phyloP scores from a whole-genome alignment of 2,113 vertebrate species.

The Myodes glareolus region DNA sequence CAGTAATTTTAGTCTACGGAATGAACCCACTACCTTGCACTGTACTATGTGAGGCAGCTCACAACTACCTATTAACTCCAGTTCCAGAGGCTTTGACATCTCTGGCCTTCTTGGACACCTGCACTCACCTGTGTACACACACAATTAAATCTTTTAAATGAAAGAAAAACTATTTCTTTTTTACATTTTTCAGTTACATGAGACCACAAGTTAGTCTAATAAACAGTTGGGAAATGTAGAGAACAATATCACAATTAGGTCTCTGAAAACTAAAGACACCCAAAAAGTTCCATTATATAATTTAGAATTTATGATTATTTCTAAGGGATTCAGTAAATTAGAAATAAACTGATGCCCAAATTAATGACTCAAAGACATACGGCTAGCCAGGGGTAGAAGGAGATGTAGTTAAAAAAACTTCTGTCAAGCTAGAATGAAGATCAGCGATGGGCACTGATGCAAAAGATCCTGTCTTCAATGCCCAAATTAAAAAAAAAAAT shows the following conservation, averaged over 20 bases:
- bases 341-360: conserved; percentile 21
- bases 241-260: neutral
- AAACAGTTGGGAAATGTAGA: neutral
- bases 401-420: conserved; percentile 35
- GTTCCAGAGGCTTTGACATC: neutral
- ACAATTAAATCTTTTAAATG: neutral
- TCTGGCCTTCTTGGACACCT: neutral
- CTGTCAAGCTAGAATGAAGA: neutral
- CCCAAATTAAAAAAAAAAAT: neutral
- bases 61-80: neutral
- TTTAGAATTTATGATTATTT: conserved; percentile 19
- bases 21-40: neutral
- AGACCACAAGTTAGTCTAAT: conserved; percentile 31
- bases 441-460: neutral
- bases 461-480: neutral
- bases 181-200: neutral
- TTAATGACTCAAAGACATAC: conserved; percentile 16
- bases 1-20: neutral
- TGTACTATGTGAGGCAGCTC: neutral
- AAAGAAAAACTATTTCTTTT: neutral
- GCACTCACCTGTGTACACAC: neutral
- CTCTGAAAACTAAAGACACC: conserved; percentile 47
- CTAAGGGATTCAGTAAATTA: conserved; percentile 50
- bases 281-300: conserved; percentile 16
- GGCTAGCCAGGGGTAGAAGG: neutral